Evolutionary conservation across 2,888 invertebrate species (phyloP).

Genomic region (Pammene aurita): DNA sequence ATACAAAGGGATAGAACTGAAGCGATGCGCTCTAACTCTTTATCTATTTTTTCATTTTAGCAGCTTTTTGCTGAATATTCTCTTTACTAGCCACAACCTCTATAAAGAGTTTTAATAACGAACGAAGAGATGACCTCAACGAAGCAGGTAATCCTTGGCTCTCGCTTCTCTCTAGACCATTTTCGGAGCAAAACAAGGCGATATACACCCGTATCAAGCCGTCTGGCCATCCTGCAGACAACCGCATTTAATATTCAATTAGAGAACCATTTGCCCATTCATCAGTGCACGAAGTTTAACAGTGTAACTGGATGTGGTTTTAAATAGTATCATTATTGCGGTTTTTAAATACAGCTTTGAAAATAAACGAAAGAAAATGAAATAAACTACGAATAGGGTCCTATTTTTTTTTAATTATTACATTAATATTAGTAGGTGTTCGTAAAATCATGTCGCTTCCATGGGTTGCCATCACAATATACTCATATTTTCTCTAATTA

Average conservation of each 20-base stretch:
- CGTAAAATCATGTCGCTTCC: no score
- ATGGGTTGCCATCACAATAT: no score
- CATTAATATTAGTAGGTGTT: no score
- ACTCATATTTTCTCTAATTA: no score
- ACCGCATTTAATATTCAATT: slow-evolving; percentile 73
- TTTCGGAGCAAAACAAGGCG: slow-evolving; percentile 52
- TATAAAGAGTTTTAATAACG: slow-evolving; percentile 40
- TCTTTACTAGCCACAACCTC: slow-evolving; percentile 27
- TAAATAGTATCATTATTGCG: no score
- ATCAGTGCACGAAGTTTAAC: slow-evolving; percentile 50
- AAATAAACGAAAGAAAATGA: no score
- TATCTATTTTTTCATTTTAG: slow-evolving; percentile 12
- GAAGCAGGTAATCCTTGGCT: slow-evolving; percentile 43
- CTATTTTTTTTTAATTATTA: no score
- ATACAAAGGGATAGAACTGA: no score
- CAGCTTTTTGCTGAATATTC: slow-evolving; percentile 29
- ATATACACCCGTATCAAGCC: slow-evolving; percentile 62
- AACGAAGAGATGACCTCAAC: slow-evolving; percentile 33
- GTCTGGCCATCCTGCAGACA: slow-evolving; percentile 54
- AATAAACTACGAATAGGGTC: no score
- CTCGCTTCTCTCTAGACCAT: slow-evolving; percentile 47
- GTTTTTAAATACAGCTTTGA: background rate
- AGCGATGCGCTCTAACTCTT: slow-evolving; percentile 1
- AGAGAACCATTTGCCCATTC: slow-evolving; percentile 66
- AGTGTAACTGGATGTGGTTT: slow-evolving; percentile 21